These are phyloP conservation scores for Andrena haemorrhoa DNA, from an alignment of 2,888 invertebrate species.

Conservation along the genomic window DNA sequence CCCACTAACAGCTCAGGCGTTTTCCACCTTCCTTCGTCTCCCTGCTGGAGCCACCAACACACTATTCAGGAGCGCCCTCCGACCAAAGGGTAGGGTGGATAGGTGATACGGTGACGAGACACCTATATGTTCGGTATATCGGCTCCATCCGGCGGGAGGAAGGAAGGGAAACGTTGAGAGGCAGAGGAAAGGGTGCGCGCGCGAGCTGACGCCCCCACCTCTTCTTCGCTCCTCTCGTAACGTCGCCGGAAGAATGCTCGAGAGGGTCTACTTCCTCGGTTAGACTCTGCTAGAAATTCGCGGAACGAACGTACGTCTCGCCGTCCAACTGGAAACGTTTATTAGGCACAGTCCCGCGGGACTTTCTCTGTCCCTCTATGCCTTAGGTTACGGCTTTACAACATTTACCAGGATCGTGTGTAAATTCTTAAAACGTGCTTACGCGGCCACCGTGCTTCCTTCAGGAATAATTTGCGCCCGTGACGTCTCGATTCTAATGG, in stretches of 20 bases:
- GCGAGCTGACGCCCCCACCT: constrained; percentile 38
- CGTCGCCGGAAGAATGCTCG: constrained; percentile 59
- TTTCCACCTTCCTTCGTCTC: constrained; percentile 51
- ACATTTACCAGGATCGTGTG: background rate
- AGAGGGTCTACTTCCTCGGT: constrained; percentile 52
- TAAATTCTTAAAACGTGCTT: background rate
- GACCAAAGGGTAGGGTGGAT: constrained; percentile 68
- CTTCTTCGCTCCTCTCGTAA: constrained; percentile 45
- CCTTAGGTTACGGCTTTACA: background rate
- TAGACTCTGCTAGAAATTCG: constrained; percentile 41
- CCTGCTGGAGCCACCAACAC: constrained; percentile 64
- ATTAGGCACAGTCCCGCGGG: constrained; percentile 20
- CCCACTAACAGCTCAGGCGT: constrained; percentile 63
- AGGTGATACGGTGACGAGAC: constrained; percentile 75
- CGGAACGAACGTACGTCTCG: constrained; percentile 7
- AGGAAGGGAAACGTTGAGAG: constrained; percentile 56
- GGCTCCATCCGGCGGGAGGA: constrained; percentile 61
- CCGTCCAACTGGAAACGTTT: constrained; percentile 1
- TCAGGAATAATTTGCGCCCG: background rate
- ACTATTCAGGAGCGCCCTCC: constrained; percentile 68
- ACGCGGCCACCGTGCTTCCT: background rate
- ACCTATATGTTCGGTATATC: constrained; percentile 73
- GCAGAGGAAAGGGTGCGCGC: constrained; percentile 55
- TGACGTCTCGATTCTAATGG: no score
- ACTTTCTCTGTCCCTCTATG: background rate